Percentiles rank a stretch among this genome's conserved stretches.
Evolutionary conservation across 2,797 vertebrate genomes (phyloP).

Genomic region (Aythya fuligula): DNA sequence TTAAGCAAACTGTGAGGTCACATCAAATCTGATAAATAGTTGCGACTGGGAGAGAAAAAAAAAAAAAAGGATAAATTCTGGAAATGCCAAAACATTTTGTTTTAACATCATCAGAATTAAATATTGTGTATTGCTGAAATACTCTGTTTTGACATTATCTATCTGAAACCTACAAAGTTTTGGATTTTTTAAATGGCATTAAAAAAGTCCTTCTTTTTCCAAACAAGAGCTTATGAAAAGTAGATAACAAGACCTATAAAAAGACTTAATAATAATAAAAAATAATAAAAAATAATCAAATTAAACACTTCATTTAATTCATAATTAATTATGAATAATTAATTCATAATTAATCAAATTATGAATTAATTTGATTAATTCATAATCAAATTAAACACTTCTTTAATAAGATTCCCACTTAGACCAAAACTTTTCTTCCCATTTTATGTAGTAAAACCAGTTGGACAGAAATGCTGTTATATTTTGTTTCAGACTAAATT

Average conservation of each 20-base stretch:
- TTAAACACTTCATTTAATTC: not conserved
- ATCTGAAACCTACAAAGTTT: not conserved
- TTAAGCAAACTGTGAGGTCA: not conserved
- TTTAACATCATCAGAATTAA: constrained; percentile 8
- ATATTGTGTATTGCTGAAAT: not conserved
- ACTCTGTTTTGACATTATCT: not conserved
- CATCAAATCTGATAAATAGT: not conserved
- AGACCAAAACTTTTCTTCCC: not conserved
- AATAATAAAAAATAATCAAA: not conserved
- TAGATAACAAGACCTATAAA: not conserved
- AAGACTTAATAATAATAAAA: not conserved
- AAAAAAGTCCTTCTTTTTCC: not conserved
- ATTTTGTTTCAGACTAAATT: not conserved
- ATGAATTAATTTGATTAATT: no score
- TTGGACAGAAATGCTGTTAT: not conserved
- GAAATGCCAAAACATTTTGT: not conserved
- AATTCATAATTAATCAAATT: no score
- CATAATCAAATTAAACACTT: not conserved
- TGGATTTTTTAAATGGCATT: not conserved
- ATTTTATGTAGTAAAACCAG: not conserved
- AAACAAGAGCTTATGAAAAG: not conserved
- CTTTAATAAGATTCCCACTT: not conserved
- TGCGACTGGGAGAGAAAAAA: not conserved
- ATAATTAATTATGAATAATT: no score
- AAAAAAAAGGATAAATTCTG: not conserved